These are phyloP conservation scores for Thaumetopoea pityocampa DNA, from an alignment of 1,140 invertebrate genomes.

Conservation along the genomic window DNA sequence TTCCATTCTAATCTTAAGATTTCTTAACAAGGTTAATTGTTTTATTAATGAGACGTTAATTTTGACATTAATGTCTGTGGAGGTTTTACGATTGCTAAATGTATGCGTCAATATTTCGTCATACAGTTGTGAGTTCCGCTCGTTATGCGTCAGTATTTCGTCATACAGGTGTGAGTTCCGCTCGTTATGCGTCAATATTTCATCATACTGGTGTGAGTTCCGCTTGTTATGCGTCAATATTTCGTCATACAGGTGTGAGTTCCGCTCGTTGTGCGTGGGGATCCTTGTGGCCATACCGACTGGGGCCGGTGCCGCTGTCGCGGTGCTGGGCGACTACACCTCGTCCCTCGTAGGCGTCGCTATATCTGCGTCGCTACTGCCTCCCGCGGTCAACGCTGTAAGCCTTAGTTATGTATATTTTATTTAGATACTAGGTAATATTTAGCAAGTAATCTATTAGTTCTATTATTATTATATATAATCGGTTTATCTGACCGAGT, in stretches of 20 bases:
- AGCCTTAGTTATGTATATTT: constrained; percentile 11
- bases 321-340: constrained; percentile 83
- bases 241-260: constrained; percentile 71
- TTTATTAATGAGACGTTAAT: too few species aligned
- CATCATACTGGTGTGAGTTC: constrained; percentile 74
- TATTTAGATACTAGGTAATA: too few species aligned
- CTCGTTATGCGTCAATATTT: constrained; percentile 76
- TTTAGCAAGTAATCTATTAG: too few species aligned
- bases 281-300: constrained; percentile 83
- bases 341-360: constrained; percentile 87
- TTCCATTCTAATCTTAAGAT: not conserved
- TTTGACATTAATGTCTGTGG: not conserved
- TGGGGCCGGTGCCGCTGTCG: constrained; percentile 86
- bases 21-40: not conserved
- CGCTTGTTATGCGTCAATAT: constrained; percentile 79
- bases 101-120: too few species aligned
- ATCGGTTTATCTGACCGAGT: too few species aligned
- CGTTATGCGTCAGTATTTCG: too few species aligned
- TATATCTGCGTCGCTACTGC: constrained; percentile 86
- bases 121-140: constrained; percentile 46
- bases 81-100: too few species aligned
- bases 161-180: constrained; percentile 77
- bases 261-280: constrained; percentile 81
- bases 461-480: too few species aligned
- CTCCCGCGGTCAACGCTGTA: constrained; percentile 86